These are phyloP conservation scores for Coracopsis vasa DNA, from an alignment of 2,113 vertebrate genomes.

Conservation along the genomic window DNA sequence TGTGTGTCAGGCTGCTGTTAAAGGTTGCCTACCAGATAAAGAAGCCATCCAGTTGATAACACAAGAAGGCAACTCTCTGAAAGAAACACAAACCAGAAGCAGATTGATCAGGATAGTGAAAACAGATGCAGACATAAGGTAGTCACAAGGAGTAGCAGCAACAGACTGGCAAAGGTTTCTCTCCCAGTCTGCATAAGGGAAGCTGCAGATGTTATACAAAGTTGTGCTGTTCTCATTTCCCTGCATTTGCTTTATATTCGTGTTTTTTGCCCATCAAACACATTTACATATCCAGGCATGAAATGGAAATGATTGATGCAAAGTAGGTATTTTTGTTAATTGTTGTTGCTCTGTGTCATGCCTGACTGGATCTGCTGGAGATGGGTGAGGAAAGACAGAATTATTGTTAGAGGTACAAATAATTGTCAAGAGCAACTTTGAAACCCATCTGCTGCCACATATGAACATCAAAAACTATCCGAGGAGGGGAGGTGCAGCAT, in stretches of 20 bases:
- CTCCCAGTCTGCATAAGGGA: background rate
- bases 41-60: background rate
- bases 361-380: background rate
- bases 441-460: background rate
- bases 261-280: background rate
- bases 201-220: background rate
- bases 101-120: background rate
- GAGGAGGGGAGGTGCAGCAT: background rate
- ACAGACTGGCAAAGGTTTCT: background rate
- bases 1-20: background rate
- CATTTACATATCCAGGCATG: slow-evolving; percentile 7
- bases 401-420: slow-evolving; percentile 35
- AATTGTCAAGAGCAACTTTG: background rate
- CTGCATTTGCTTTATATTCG: slow-evolving; percentile 41
- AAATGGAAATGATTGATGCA: slow-evolving; percentile 49
- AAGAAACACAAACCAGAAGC: background rate
- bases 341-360: slow-evolving; percentile 21
- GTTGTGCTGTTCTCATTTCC: background rate
- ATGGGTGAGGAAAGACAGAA: background rate
- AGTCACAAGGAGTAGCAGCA: background rate
- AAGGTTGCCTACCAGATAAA: background rate
- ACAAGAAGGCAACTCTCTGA: background rate
- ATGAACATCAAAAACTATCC: background rate
- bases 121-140: background rate
- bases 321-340: slow-evolving; percentile 52